phyloP scores from a whole-genome alignment of 2,888 invertebrate genomes.

The Allophyes oxyacanthae region DNA sequence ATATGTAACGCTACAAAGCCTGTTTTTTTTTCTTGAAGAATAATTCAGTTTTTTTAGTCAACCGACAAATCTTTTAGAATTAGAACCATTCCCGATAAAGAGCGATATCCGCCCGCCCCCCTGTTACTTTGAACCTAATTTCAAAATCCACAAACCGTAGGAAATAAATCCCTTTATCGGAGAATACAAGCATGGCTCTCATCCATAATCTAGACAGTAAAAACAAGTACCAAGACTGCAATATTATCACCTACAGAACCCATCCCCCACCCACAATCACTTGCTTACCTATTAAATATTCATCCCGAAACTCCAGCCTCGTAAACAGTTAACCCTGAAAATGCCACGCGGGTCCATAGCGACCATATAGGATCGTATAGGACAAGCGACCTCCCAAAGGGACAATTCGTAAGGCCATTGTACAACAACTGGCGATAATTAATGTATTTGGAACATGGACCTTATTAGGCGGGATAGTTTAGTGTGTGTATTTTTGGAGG shows the following conservation, averaged over 20 bases:
- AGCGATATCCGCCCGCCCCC: conserved; percentile 11
- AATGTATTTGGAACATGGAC: conserved; percentile 75
- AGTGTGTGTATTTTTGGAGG: conserved; percentile 31
- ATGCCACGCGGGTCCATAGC: conserved; percentile 42
- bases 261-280: conserved; percentile 46
- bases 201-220: conserved; percentile 31
- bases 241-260: conserved; percentile 55
- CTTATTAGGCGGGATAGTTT: conserved; percentile 62
- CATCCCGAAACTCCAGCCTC: conserved; percentile 40
- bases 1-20: too few species aligned
- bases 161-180: conserved; percentile 13
- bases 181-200: conserved; percentile 29
- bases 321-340: conserved; percentile 64
- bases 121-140: conserved; percentile 23
- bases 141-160: conserved; percentile 32
- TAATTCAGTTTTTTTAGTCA: too few species aligned
- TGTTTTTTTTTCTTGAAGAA: too few species aligned
- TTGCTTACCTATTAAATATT: conserved; percentile 50
- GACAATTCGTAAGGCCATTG: conserved; percentile 60
- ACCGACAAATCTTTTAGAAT: not conserved
- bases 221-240: conserved; percentile 21
- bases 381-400: conserved; percentile 54
- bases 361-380: conserved; percentile 40
- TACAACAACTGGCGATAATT: conserved; percentile 62
- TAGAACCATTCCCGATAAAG: conserved; percentile 30